phyloP scores from a whole-genome alignment of 2,888 invertebrate species.

The Gryllus longicercus region DNA sequence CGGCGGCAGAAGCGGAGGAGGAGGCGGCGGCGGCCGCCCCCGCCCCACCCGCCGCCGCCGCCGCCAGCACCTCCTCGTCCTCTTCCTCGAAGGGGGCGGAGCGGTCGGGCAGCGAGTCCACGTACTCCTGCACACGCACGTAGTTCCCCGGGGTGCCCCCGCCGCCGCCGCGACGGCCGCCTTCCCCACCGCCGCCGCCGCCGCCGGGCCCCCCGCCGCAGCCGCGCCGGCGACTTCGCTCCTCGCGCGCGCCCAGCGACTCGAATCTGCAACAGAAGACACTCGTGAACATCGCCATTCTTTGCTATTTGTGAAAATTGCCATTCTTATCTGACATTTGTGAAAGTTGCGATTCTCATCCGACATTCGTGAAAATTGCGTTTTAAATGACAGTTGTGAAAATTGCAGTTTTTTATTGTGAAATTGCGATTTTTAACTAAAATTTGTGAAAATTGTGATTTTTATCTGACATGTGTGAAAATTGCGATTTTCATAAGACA shows the following conservation, averaged over 20 bases:
- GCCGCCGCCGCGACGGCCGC: neutral
- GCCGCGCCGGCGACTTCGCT: neutral
- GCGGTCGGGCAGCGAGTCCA: conserved; percentile 18
- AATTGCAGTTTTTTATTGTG: too few species aligned
- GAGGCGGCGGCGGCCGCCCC: neutral
- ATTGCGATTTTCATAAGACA: too few species aligned
- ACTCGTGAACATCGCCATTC: too few species aligned
- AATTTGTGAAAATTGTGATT: too few species aligned
- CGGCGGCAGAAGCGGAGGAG: neutral
- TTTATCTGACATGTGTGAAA: too few species aligned
- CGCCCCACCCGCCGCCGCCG: neutral
- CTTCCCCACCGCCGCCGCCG: neutral
- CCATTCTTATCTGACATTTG: too few species aligned
- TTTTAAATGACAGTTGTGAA: too few species aligned
- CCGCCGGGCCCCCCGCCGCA: neutral
- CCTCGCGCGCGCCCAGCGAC: neutral
- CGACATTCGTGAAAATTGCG: too few species aligned
- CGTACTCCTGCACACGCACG: conserved; percentile 24
- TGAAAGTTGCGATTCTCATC: too few species aligned
- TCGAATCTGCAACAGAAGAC: neutral
- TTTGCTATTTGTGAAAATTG: too few species aligned
- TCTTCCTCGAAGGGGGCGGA: neutral
- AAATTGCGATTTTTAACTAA: too few species aligned
- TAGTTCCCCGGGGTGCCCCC: neutral
- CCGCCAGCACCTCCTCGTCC: neutral